Conservation (phyloP, 2,888 invertebrate species). For the Lucinisca nassula region DNA sequence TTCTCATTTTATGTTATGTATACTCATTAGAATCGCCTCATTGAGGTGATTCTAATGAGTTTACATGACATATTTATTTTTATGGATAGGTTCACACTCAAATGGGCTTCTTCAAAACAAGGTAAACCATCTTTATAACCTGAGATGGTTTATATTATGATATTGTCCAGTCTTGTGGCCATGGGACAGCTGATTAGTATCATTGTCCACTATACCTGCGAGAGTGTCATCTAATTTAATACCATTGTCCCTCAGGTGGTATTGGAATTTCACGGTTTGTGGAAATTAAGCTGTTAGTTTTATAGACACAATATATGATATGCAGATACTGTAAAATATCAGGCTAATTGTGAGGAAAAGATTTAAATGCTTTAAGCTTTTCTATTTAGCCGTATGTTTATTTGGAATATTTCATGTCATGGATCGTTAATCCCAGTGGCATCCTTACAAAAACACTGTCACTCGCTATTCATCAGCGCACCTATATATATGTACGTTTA, state of each 20-base stretch:
- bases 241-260: not conserved
- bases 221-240: not conserved
- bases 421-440: not conserved
- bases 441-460: conserved; percentile 21
- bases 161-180: not conserved
- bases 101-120: too few relatives aligned
- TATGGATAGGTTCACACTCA: too few relatives aligned
- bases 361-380: conserved; percentile 12
- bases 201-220: conserved; percentile 4
- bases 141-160: too few relatives aligned
- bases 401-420: conserved; percentile 15
- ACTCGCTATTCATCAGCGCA: not conserved
- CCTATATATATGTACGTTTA: conserved; percentile 1
- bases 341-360: conserved; percentile 13
- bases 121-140: too few relatives aligned
- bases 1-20: too few relatives aligned
- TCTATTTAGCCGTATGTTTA: not conserved
- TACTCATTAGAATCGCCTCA: too few relatives aligned
- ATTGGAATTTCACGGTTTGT: conserved; percentile 8
- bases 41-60: too few relatives aligned
- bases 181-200: conserved; percentile 4
- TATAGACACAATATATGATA: not conserved
- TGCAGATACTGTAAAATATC: conserved; percentile 10
- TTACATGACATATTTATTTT: too few relatives aligned
- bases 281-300: conserved; percentile 3